Evolutionary conservation across 2,888 invertebrate genomes (phyloP), one percentile per base, ranked within the genome.

Genomic region (Galerucella nymphaeae): DNA sequence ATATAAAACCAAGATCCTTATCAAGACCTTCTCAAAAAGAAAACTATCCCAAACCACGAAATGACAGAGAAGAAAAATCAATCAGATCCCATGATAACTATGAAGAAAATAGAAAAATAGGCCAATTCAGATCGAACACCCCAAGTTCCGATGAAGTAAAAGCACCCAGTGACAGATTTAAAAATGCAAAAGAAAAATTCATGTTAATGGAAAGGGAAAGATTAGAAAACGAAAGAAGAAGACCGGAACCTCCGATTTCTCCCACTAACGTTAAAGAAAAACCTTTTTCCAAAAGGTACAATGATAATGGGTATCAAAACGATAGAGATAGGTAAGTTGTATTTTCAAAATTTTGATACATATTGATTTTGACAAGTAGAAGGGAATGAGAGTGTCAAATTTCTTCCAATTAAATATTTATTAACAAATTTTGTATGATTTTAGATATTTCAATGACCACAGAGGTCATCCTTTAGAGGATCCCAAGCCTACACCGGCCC

Each of bases 131-230:
- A 16, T 83, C 84, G 50, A 77, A 84, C 85, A 89, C 75, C 81
- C 87, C 81, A 84, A 89, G 85, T 85, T 90, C 85, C 83, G 89
- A 77, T 86, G 89, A 83, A 79, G 88, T 79, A 81, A 83, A 83
- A n/a, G 90, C 92, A 1, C 94, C 94, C 0, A 91, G 93, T 79
- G 94, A 95, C 81, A 89, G 94, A 72, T 95, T 95, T 86, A 93
- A 94, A 80, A 95, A 95, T 80, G 95, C 95, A 61, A 95, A 95
- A 85, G 94, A 95, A 82, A 95, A 95, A 86, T 95, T 95, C 84
- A 89, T 93, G 85, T 91, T 93, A 76, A 89, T 95, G 86, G 95
- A 95, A 83, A 89, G 92, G 74, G 92, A 93, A 80, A 87, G 91
- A 71, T 88, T 91, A 76, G 90, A 90, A 77, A 88, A 89, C 77